Evolutionary conservation across 2,113 vertebrate genomes (phyloP).

Genomic region (Psilopsiagon aymara): DNA sequence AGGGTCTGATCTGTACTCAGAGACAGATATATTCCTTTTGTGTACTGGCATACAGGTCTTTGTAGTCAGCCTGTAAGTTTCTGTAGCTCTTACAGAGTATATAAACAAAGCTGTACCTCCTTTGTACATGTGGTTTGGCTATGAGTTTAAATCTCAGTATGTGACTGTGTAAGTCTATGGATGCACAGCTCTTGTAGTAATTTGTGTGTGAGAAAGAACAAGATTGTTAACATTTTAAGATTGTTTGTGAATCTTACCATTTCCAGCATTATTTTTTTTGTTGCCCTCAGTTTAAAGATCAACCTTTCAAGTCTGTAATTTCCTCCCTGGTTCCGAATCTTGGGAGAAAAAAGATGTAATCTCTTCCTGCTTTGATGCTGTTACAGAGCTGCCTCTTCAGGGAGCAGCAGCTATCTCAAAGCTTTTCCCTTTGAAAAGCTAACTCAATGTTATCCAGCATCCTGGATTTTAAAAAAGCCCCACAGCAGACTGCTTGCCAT

Average conservation of each 20-base stretch:
- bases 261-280: background rate
- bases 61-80: background rate
- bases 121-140: background rate
- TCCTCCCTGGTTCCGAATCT: conserved; percentile 19
- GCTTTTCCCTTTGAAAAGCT: conserved; percentile 28
- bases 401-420: conserved; percentile 20
- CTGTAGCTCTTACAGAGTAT: background rate
- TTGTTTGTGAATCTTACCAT: background rate
- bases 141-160: background rate
- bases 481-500: background rate
- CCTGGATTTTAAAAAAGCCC: background rate
- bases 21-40: background rate
- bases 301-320: conserved; percentile 40
- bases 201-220: background rate
- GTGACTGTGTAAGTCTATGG: background rate
- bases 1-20: background rate
- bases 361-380: conserved; percentile 45
- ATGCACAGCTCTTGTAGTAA: background rate
- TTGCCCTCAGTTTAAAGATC: conserved; percentile 6
- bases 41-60: background rate
- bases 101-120: background rate
- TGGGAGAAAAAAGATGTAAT: conserved; percentile 22
- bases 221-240: conserved; percentile 4
- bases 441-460: background rate
- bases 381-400: conserved; percentile 36